These are phyloP conservation scores for Schrankia costaestrigalis DNA, from an alignment of 2,888 invertebrate genomes.

Conservation along the genomic window DNA sequence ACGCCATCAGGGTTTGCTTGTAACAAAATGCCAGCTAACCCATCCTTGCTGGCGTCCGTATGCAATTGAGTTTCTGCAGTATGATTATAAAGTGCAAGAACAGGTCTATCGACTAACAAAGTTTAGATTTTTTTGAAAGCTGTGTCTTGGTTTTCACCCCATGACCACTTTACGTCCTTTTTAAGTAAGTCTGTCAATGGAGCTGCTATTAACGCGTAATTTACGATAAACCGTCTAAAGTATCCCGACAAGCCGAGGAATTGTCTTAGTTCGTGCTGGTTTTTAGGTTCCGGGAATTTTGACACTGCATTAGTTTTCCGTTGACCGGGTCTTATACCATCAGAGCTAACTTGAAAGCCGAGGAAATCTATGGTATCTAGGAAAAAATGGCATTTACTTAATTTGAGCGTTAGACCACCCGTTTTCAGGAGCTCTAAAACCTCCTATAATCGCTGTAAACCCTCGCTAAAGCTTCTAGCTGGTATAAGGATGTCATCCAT, in stretches of 20 bases:
- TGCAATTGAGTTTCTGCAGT: conserved; percentile 33
- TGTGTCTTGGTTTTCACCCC: conserved; percentile 11
- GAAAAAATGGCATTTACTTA: conserved; percentile 8
- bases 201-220: background rate
- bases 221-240: background rate
- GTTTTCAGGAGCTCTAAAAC: background rate
- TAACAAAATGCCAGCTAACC: conserved; percentile 38
- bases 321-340: conserved; percentile 4
- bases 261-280: background rate
- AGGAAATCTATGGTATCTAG: conserved; percentile 2
- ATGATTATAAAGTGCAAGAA: conserved; percentile 35
- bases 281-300: background rate
- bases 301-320: conserved; percentile 2
- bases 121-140: conserved; percentile 30
- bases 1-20: conserved; percentile 22
- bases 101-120: conserved; percentile 23
- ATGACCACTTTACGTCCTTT: background rate
- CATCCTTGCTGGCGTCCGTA: conserved; percentile 37
- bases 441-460: conserved; percentile 1
- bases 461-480: background rate
- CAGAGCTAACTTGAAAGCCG: conserved; percentile 4
- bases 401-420: conserved; percentile 5
- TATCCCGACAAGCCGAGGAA: background rate
- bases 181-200: background rate
- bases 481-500: conserved; percentile 9